Percentiles rank a stretch among this genome's conserved stretches.
These are phyloP conservation scores for Panopea generosa DNA, from an alignment of 2,888 invertebrate species.

Conservation along the genomic window DNA sequence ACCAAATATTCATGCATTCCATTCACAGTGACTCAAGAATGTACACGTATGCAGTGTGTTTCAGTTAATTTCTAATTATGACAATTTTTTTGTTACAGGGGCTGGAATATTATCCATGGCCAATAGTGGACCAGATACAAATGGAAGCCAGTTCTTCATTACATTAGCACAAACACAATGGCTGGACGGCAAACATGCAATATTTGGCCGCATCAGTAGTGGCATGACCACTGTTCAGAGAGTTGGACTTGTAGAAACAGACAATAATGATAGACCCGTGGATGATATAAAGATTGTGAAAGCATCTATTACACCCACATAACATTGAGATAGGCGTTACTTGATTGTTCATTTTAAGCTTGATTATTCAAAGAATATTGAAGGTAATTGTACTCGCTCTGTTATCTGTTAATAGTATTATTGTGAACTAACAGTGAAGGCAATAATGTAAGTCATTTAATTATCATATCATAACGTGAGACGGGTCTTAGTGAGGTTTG, in stretches of 20 bases:
- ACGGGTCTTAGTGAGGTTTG: too few relatives aligned
- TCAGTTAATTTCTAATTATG: too few relatives aligned
- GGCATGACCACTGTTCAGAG: slow-evolving; percentile 97
- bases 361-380: too few relatives aligned
- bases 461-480: too few relatives aligned
- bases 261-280: slow-evolving; percentile 95
- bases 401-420: too few relatives aligned
- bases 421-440: too few relatives aligned
- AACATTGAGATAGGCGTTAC: slow-evolving; percentile 14
- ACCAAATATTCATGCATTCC: too few relatives aligned
- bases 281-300: slow-evolving; percentile 82
- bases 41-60: too few relatives aligned
- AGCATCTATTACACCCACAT: slow-evolving; percentile 72
- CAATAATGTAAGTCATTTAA: too few relatives aligned
- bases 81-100: slow-evolving; percentile 87
- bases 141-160: slow-evolving; percentile 99
- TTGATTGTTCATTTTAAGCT: background rate
- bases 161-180: slow-evolving; percentile 98
- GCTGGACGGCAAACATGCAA: slow-evolving; percentile 98
- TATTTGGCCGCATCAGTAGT: slow-evolving; percentile 94
- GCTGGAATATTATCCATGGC: slow-evolving; percentile 98
- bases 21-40: too few relatives aligned
- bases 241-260: slow-evolving; percentile 97
- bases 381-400: background rate
- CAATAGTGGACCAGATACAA: slow-evolving; percentile 98